Evolutionary conservation across 1,140 invertebrate species (phyloP), one percentile per base, ranked within the genome.

Genomic region (Helicoverpa armigera): DNA sequence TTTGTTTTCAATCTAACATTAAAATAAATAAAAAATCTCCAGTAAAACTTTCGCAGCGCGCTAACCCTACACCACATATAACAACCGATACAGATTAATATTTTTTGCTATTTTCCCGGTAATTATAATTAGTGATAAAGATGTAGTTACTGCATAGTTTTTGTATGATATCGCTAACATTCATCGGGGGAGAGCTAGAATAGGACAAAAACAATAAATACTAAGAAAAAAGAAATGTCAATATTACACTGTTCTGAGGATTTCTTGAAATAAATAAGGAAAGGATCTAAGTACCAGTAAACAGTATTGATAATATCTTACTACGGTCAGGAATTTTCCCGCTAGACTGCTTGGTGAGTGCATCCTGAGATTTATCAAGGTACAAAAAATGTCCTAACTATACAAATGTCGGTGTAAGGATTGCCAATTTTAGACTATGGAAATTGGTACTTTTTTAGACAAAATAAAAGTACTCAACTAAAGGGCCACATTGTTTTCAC

Each of bases 121-220:
- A 78, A 78, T 78, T 78, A 67, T 51, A 78, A 78, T 76, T 56
- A 76, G 73, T 51, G 56, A 76, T 76, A 76, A 63, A 76, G 58
- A 76, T 51, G 58, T 76, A 50, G 9, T 61, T 61, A 74, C 72
- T 12, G 16, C 2, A n/a, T 31, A 13, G 18, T 74, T 60, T 74
- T 60, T 43, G 14, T 48, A 43, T 60, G 9, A 56, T 51, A 76
- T 76, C 58, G 53, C 73, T 76, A n/a, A 76, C 73, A 23, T 76
- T 61, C 58, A 61, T 51, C 31, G 58, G 9, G 56, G 31, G 5
- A 51, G 14, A n/a, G 56, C 9, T 48, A 16, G 3, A 69, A 12
- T 29, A 9, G 5, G 1, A 72, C 50, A 72, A 72, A 54, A 43
- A 53, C 53, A 12, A 2, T 53, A n/a, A 2, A 9, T 23, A 61